Conservation (phyloP, 2,113 vertebrate species). For the Stercorarius parasiticus region DNA sequence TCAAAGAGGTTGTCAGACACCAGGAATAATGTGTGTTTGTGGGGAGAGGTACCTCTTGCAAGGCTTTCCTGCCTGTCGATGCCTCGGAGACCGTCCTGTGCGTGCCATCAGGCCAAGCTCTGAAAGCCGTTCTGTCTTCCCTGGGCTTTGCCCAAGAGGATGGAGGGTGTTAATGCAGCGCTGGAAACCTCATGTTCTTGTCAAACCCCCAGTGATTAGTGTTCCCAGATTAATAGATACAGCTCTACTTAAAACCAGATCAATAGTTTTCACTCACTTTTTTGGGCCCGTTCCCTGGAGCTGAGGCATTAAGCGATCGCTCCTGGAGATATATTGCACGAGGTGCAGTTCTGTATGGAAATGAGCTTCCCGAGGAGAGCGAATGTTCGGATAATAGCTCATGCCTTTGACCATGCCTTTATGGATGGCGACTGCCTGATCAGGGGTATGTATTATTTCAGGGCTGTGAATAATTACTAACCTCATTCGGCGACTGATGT, state of each 20-base stretch:
- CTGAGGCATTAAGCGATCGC: background rate
- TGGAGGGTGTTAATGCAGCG: background rate
- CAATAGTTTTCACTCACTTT: background rate
- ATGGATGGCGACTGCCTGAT: background rate
- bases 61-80: background rate
- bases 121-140: background rate
- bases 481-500: background rate
- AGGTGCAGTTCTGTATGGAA: conserved; percentile 20
- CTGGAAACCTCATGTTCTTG: background rate
- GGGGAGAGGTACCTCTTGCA: background rate
- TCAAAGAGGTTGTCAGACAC: background rate
- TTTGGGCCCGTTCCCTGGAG: background rate
- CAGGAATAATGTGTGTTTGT: background rate
- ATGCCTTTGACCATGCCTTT: background rate
- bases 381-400: background rate
- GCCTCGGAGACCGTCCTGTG: rapidly evolving
- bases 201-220: background rate
- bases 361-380: background rate
- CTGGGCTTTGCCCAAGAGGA: background rate
- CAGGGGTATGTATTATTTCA: background rate
- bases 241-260: background rate
- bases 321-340: background rate
- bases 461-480: background rate
- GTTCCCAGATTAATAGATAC: conserved; percentile 7
- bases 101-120: background rate